Evolutionary conservation across 92 coral and sea anemone genomes (phyloP).

Genomic region (Metridium senile): DNA sequence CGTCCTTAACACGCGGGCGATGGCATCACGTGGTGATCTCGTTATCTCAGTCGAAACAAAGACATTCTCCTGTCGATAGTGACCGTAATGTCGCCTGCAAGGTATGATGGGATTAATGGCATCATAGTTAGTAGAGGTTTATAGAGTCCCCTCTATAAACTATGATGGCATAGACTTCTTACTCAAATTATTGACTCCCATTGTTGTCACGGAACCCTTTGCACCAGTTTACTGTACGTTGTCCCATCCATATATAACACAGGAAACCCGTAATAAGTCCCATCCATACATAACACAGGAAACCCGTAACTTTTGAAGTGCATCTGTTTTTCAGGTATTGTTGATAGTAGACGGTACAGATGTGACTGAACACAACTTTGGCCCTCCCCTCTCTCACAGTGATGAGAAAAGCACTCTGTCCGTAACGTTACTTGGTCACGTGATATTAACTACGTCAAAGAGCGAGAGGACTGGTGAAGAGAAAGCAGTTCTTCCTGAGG

Average conservation of each 20-base stretch:
- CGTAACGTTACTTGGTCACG: constrained; percentile 69
- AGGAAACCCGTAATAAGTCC: no score
- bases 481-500: constrained; percentile 24
- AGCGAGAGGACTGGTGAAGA: constrained; percentile 30
- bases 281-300: neutral
- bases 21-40: constrained; percentile 95
- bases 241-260: no score
- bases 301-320: no score
- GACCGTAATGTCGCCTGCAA: constrained; percentile 14
- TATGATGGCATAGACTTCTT: no score
- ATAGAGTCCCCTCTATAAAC: no score
- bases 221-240: no score
- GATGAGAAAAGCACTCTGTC: constrained; percentile 61
- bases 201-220: no score
- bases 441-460: constrained; percentile 28
- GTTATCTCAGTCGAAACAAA: constrained; percentile 50
- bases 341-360: constrained; percentile 89
- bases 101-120: constrained; percentile 15
- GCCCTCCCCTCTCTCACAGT: constrained; percentile 57
- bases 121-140: no score
- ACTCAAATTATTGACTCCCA: no score
- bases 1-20: constrained; percentile 75
- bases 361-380: constrained; percentile 53
- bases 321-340: constrained; percentile 49
- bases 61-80: neutral